A percentile compares a stretch with the other conserved stretches of the same genome.
Conservation (phyloP, 2,888 invertebrate species). For the Caenorhabditis macrosperma region DNA sequence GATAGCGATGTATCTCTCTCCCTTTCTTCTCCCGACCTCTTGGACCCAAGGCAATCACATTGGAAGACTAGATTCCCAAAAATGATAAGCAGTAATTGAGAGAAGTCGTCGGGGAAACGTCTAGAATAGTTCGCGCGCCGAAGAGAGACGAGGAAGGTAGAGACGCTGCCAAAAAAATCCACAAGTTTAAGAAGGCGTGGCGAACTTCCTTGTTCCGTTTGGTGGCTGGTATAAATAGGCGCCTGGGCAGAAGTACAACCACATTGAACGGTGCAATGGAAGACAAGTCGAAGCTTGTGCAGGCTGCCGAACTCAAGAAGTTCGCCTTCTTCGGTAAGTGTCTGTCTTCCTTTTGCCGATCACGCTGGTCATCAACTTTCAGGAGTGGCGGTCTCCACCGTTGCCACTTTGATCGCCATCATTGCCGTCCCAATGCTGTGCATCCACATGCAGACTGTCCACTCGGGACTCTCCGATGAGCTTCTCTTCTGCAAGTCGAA, state of each 20-base stretch:
- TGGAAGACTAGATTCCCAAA: constrained; percentile 38
- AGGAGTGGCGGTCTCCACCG: constrained; percentile 67
- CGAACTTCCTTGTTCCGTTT: constrained; percentile 40
- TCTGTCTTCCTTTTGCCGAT: neutral
- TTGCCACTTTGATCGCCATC: constrained; percentile 69
- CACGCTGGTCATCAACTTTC: neutral
- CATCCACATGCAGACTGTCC: constrained; percentile 73
- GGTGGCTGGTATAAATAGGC: constrained; percentile 46
- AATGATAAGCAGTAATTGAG: constrained; percentile 50
- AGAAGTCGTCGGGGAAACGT: constrained; percentile 43
- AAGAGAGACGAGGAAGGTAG: constrained; percentile 12
- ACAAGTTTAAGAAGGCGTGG: constrained; percentile 60
- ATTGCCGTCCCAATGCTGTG: constrained; percentile 70
- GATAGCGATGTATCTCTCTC: constrained; percentile 10
- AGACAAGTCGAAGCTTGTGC: constrained; percentile 70
- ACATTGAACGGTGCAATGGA: constrained; percentile 59
- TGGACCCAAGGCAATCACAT: constrained; percentile 11
- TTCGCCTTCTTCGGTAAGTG: constrained; percentile 77
- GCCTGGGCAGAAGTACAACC: constrained; percentile 9
- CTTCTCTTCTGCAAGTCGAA: constrained; percentile 71
- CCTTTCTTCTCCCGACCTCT: constrained; percentile 1
- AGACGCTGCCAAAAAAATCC: constrained; percentile 46
- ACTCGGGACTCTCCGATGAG: constrained; percentile 73
- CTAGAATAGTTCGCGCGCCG: constrained; percentile 1
- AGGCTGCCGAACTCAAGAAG: constrained; percentile 75